Percentiles rank a stretch among this genome's conserved stretches.
These are phyloP conservation scores for Todiramphus saurophagus DNA, from an alignment of 2,113 vertebrate species.

Conservation along the genomic window DNA sequence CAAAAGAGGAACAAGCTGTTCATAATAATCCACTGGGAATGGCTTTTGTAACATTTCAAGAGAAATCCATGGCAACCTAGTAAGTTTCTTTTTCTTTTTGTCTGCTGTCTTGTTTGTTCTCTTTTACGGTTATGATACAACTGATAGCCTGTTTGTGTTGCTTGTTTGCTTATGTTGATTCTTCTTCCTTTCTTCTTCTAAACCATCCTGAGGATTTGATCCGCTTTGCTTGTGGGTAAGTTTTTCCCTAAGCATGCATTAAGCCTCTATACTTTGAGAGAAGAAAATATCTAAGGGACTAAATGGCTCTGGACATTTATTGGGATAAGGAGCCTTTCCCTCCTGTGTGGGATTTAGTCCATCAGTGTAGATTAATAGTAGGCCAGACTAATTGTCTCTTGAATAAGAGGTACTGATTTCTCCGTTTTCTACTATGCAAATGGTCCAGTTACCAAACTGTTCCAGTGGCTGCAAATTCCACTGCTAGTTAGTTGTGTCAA, in stretches of 20 bases:
- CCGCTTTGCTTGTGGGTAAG: slow-evolving; percentile 19
- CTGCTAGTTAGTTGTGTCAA: neutral
- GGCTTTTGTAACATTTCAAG: slow-evolving; percentile 91
- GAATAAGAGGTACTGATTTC: neutral
- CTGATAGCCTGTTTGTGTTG: neutral
- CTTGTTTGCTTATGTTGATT: slow-evolving; percentile 17
- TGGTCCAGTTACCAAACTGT: neutral
- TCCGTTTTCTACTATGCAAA: neutral
- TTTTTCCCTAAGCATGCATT: neutral
- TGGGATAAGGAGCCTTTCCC: neutral
- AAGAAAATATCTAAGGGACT: neutral
- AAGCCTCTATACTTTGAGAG: neutral
- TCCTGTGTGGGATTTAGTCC: neutral
- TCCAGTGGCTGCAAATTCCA: neutral
- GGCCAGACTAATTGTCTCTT: neutral
- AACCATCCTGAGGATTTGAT: neutral
- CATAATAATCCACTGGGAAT: slow-evolving; percentile 83
- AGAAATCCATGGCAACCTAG: slow-evolving; percentile 89
- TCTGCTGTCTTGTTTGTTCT: neutral
- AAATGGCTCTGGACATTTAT: neutral
- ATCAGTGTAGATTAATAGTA: neutral
- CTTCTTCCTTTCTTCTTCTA: slow-evolving; percentile 23
- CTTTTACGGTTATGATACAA: neutral
- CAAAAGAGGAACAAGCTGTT: slow-evolving; percentile 69
- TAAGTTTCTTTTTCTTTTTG: slow-evolving; percentile 62